A percentile compares a stretch with the other conserved stretches of the same genome.
Conservation (phyloP, 2,113 vertebrate species). For the Eonycteris spelaea region DNA sequence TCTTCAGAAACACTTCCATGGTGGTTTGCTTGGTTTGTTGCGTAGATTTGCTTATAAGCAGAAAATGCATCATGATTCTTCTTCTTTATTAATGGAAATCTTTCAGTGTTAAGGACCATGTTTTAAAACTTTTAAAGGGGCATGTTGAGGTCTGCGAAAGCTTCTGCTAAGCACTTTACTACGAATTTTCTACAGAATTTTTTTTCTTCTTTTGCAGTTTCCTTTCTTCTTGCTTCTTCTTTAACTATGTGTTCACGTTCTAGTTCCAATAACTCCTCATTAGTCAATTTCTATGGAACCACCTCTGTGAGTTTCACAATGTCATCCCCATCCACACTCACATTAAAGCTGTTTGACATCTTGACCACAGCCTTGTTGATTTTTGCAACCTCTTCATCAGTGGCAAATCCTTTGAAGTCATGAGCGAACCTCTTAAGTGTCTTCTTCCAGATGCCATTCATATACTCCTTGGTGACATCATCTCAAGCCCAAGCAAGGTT, state of each 20-base stretch:
- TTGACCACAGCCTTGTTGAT: too few relatives aligned
- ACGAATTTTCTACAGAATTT: background rate
- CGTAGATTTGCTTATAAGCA: background rate
- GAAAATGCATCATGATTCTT: background rate
- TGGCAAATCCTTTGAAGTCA: too few relatives aligned
- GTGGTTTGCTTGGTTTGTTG: background rate
- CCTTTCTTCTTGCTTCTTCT: background rate
- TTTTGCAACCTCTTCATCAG: too few relatives aligned
- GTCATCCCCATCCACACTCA: background rate
- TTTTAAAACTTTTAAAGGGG: background rate
- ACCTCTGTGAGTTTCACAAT: background rate
- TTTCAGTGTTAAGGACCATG: background rate
- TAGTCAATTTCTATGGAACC: background rate
- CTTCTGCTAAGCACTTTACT: background rate
- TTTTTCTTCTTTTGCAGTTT: background rate
- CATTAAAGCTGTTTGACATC: too few relatives aligned
- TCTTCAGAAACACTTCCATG: background rate
- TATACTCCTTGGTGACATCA: too few relatives aligned
- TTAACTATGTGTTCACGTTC: background rate
- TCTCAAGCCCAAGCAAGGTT: too few relatives aligned
- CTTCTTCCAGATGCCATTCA: too few relatives aligned
- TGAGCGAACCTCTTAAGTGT: too few relatives aligned
- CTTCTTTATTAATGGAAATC: background rate
- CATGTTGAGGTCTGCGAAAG: background rate
- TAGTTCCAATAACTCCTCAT: background rate